Evolutionary conservation across 2,888 invertebrate genomes (phyloP).

Genomic region (Heliconius ethilla): DNA sequence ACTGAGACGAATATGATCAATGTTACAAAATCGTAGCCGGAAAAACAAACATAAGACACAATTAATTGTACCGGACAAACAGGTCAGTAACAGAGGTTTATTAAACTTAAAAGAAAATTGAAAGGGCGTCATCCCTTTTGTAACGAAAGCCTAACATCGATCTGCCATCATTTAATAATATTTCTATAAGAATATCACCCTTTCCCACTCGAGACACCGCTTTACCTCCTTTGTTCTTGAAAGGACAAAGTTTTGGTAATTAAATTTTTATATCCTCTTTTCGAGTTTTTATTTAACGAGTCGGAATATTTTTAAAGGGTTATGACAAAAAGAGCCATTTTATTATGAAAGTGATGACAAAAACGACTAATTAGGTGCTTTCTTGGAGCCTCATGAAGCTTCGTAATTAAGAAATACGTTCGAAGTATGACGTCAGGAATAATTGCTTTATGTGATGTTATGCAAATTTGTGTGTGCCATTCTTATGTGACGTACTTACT

Average conservation of each 20-base stretch:
- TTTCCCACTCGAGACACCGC: slow-evolving; percentile 45
- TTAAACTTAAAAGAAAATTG: slow-evolving; percentile 60
- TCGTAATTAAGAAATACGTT: slow-evolving; percentile 41
- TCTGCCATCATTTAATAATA: slow-evolving; percentile 70
- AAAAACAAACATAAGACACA: background rate
- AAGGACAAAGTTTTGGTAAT: slow-evolving; percentile 67
- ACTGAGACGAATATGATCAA: background rate
- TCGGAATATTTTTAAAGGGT: slow-evolving; percentile 53
- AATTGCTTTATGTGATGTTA: slow-evolving; percentile 14
- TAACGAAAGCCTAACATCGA: slow-evolving; percentile 64
- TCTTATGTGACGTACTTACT: background rate
- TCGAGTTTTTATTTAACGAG: slow-evolving; percentile 54
- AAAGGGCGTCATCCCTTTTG: slow-evolving; percentile 57
- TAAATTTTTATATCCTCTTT: slow-evolving; percentile 65
- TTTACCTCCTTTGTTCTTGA: slow-evolving; percentile 61
- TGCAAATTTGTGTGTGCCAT: slow-evolving; percentile 17
- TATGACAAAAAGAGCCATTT: slow-evolving; percentile 45
- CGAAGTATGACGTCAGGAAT: slow-evolving; percentile 27
- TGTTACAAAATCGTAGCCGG: background rate
- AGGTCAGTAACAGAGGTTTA: slow-evolving; percentile 48
- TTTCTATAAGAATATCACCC: slow-evolving; percentile 69
- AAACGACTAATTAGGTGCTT: slow-evolving; percentile 44
- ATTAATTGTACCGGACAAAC: slow-evolving; percentile 41
- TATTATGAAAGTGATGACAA: slow-evolving; percentile 43
- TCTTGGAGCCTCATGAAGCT: slow-evolving; percentile 31